Percentiles rank a stretch among this genome's conserved stretches.
phyloP scores from a whole-genome alignment of 2,888 invertebrate genomes.

The Synanthedon vespiformis region DNA sequence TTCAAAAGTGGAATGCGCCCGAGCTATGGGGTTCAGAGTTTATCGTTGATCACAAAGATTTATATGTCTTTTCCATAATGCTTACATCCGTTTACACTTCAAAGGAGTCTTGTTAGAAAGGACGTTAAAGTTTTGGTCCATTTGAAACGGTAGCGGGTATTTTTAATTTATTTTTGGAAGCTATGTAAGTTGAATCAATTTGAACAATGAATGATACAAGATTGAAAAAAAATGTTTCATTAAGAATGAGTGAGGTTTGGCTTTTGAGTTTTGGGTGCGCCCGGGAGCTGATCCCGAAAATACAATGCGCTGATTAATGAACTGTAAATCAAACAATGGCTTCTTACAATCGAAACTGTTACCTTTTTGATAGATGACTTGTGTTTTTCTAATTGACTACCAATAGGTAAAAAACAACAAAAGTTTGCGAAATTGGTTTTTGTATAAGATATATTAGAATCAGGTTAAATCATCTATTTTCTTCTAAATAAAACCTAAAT shows the following conservation, averaged over 20 bases:
- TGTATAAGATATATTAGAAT: no score
- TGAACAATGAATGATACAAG: slow-evolving; percentile 3
- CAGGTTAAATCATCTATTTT: no score
- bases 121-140: slow-evolving; percentile 4
- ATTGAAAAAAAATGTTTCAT: slow-evolving; percentile 1
- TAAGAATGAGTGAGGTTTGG: slow-evolving; percentile 12
- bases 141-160: slow-evolving; percentile 1
- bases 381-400: not conserved
- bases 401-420: no score
- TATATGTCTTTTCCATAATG: not conserved
- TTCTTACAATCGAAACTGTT: slow-evolving; percentile 18
- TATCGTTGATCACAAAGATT: not conserved
- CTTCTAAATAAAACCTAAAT: no score
- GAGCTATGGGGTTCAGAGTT: not conserved
- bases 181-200: slow-evolving; percentile 1
- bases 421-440: no score
- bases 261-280: slow-evolving; percentile 27
- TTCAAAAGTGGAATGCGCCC: not conserved
- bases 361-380: slow-evolving; percentile 20
- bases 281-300: slow-evolving; percentile 33
- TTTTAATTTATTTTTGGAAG: slow-evolving; percentile 2
- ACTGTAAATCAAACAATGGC: slow-evolving; percentile 59
- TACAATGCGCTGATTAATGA: slow-evolving; percentile 57
- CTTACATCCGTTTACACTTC: slow-evolving; percentile 16
- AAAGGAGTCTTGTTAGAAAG: slow-evolving; percentile 10